Percentiles rank a stretch among this genome's conserved stretches.
phyloP scores from a whole-genome alignment of 92 coral and sea anemone genomes.

The Pocillopora meandrina region DNA sequence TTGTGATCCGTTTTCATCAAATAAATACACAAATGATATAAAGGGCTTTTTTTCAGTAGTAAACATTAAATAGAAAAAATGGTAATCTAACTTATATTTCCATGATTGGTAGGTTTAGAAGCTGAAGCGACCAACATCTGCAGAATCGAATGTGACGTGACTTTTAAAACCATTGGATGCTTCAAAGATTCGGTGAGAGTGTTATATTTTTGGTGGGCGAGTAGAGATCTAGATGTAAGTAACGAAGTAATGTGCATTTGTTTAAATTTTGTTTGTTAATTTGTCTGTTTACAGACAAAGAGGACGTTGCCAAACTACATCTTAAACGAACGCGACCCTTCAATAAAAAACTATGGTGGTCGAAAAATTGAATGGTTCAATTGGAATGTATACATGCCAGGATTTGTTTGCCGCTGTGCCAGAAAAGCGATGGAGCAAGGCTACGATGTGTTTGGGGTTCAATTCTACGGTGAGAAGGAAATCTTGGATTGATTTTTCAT shows the following conservation, averaged over 20 bases:
- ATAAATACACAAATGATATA: no score
- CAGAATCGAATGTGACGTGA: neutral
- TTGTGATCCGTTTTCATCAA: no score
- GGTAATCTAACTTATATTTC: no score
- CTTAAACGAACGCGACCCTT: conserved; percentile 66
- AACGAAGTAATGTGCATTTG: no score
- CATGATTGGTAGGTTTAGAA: neutral
- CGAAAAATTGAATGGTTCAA: conserved; percentile 61
- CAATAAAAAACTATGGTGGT: conserved; percentile 43
- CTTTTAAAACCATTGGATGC: neutral
- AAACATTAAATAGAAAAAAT: no score
- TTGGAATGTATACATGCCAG: conserved; percentile 67
- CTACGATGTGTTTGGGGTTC: conserved; percentile 64
- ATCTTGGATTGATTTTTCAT: no score
- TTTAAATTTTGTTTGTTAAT: no score
- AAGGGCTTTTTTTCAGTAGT: no score
- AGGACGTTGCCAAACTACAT: conserved; percentile 58
- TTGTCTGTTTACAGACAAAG: neutral
- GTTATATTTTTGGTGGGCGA: no score
- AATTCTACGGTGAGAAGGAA: conserved; percentile 44
- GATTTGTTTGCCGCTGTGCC: conserved; percentile 82
- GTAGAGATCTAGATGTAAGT: no score
- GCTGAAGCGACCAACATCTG: neutral
- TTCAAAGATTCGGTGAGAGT: neutral
- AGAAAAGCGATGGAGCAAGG: conserved; percentile 69